phyloP scores from a whole-genome alignment of 2,113 vertebrate genomes.

The Ploceus nigricollis region DNA sequence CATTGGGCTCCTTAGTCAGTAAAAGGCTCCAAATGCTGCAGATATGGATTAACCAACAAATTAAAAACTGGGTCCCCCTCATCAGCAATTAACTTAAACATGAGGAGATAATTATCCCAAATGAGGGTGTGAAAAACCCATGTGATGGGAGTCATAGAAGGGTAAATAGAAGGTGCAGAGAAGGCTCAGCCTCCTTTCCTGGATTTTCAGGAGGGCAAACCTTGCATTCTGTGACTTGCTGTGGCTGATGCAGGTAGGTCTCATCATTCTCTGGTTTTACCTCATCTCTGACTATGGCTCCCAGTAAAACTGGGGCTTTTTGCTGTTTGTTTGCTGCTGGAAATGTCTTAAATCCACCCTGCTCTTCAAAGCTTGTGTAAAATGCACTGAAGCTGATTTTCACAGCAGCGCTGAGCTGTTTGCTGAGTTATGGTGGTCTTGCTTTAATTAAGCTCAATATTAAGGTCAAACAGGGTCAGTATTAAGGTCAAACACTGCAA shows the following conservation, averaged over 20 bases:
- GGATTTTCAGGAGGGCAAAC: background rate
- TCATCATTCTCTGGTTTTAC: background rate
- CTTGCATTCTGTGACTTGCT: fast-evolving
- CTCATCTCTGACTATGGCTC: fast-evolving
- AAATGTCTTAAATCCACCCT: fast-evolving
- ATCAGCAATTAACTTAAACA: background rate
- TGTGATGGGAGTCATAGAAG: background rate
- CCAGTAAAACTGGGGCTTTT: fast-evolving
- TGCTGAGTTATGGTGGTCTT: background rate
- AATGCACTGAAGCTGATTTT: fast-evolving
- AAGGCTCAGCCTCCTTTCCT: fast-evolving
- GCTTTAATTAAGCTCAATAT: background rate
- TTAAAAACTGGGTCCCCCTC: background rate
- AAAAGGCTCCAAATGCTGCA: background rate
- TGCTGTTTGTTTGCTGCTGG: background rate
- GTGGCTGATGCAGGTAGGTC: background rate
- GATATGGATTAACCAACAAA: background rate
- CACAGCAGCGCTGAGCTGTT: fast-evolving
- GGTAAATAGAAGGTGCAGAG: background rate
- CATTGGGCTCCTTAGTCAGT: background rate
- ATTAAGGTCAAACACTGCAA: background rate
- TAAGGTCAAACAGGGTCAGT: background rate
- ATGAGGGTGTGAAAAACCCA: background rate
- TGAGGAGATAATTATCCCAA: background rate
- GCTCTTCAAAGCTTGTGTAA: background rate